These are phyloP conservation scores for Drosophila algonquin DNA, from an alignment of 2,888 invertebrate genomes.

Conservation along the genomic window DNA sequence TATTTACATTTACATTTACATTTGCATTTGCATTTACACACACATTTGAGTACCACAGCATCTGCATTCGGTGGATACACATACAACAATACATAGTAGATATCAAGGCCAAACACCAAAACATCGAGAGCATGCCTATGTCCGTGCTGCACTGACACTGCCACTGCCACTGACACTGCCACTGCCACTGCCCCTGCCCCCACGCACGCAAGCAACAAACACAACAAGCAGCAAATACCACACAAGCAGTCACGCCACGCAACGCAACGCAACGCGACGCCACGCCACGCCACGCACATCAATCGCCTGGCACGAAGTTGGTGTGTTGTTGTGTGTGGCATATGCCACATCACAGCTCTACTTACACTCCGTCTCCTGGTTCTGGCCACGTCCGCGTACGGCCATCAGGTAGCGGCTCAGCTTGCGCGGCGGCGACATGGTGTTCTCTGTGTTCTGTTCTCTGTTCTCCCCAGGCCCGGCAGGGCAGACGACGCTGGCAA, in stretches of 20 bases:
- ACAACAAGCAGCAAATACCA: conserved; percentile 1
- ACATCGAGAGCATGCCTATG: background rate
- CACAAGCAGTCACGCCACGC: background rate
- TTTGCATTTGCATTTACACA: too few species aligned
- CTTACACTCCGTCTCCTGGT: conserved; percentile 47
- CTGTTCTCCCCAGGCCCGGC: conserved; percentile 3
- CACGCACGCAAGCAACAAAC: background rate
- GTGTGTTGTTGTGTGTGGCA: background rate
- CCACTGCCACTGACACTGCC: background rate
- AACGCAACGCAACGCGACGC: background rate
- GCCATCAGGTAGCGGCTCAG: conserved; percentile 78
- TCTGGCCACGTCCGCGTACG: conserved; percentile 67
- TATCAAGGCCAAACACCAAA: background rate
- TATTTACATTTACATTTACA: conserved; percentile 1
- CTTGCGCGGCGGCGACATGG: conserved; percentile 68
- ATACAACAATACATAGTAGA: too few species aligned
- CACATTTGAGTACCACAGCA: too few species aligned
- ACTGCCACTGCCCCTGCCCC: background rate
- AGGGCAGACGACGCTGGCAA: conserved; percentile 23
- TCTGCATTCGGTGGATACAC: too few species aligned
- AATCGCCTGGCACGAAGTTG: background rate
- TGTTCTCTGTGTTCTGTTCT: conserved; percentile 12
- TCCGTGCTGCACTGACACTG: background rate
- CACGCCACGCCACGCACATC: background rate
- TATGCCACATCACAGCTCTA: conserved; percentile 13